Evolutionary conservation across 2,888 invertebrate genomes (phyloP).

Genomic region (Seladonia tumulorum): DNA sequence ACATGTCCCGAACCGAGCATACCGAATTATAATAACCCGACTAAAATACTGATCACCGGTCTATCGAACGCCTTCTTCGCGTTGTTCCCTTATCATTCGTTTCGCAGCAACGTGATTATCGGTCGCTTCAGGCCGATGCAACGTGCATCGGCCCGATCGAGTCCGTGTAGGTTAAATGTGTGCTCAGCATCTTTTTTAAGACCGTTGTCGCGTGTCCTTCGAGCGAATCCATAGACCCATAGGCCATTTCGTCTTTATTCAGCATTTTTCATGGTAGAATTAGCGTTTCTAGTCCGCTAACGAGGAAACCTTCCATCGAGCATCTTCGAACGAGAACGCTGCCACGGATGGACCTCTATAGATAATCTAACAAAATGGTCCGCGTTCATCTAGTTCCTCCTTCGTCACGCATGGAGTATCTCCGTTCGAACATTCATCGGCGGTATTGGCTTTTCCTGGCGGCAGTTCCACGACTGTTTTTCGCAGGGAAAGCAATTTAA

Average conservation of each 20-base stretch:
- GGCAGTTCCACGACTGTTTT: neutral
- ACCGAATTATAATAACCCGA: slow-evolving; percentile 32
- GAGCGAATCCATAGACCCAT: slow-evolving; percentile 1
- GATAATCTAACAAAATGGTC: slow-evolving; percentile 53
- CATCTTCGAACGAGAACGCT: neutral
- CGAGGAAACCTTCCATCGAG: neutral
- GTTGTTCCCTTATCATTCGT: neutral
- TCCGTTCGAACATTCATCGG: slow-evolving; percentile 9
- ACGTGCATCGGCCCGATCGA: slow-evolving; percentile 22
- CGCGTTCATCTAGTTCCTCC: slow-evolving; percentile 52
- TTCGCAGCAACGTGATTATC: slow-evolving; percentile 3
- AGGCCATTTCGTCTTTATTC: neutral
- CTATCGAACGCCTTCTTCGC: slow-evolving; percentile 7
- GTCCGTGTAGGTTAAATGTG: slow-evolving; percentile 52
- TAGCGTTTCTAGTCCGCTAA: neutral
- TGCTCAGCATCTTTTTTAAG: slow-evolving; percentile 41
- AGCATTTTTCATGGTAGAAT: neutral
- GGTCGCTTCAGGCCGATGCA: slow-evolving; percentile 12
- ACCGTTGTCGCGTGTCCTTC: slow-evolving; percentile 16
- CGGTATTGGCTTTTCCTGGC: neutral
- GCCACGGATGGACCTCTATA: slow-evolving; percentile 26
- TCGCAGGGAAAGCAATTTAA: neutral
- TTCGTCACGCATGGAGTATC: slow-evolving; percentile 26
- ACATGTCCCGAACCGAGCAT: slow-evolving; percentile 34
- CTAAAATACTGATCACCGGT: neutral